A percentile compares a stretch with the other conserved stretches of the same genome.
These are phyloP conservation scores for Falco biarmicus DNA, from an alignment of 2,797 vertebrate species.

Conservation along the genomic window DNA sequence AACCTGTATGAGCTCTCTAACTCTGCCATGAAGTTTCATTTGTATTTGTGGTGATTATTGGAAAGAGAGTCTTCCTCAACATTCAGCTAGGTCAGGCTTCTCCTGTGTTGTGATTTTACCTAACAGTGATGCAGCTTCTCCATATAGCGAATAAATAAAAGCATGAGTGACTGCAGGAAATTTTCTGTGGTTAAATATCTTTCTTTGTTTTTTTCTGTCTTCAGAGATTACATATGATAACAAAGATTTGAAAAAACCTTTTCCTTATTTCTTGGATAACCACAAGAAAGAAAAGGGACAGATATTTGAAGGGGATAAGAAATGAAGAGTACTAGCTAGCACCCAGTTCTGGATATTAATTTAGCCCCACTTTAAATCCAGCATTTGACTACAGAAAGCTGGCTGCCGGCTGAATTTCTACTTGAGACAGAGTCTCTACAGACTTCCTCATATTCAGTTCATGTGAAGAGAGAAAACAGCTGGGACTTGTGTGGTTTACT, in stretches of 20 bases:
- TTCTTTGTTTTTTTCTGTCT: not conserved
- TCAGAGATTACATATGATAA: not conserved
- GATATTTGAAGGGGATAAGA: not conserved
- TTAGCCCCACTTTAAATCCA: not conserved
- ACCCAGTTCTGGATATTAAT: not conserved
- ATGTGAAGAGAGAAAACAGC: conserved; percentile 21
- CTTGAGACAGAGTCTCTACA: conserved; percentile 22
- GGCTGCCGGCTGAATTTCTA: conserved; percentile 26
- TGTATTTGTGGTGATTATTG: not conserved
- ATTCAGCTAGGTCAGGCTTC: not conserved
- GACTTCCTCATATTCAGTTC: conserved; percentile 70
- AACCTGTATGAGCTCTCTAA: not conserved
- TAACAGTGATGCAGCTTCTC: not conserved
- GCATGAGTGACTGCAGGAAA: not conserved
- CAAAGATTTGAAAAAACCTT: not conserved
- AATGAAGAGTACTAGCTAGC: not conserved
- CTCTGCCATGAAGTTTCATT: not conserved
- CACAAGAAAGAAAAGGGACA: not conserved
- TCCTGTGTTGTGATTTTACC: not conserved
- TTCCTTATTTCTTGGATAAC: not conserved
- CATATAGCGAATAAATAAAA: not conserved
- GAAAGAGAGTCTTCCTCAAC: not conserved
- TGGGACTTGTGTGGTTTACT: conserved; percentile 25
- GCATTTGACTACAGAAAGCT: not conserved
- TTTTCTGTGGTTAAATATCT: not conserved